Conservation (phyloP, 2,888 invertebrate genomes). For the Ypsolopha scabrella region DNA sequence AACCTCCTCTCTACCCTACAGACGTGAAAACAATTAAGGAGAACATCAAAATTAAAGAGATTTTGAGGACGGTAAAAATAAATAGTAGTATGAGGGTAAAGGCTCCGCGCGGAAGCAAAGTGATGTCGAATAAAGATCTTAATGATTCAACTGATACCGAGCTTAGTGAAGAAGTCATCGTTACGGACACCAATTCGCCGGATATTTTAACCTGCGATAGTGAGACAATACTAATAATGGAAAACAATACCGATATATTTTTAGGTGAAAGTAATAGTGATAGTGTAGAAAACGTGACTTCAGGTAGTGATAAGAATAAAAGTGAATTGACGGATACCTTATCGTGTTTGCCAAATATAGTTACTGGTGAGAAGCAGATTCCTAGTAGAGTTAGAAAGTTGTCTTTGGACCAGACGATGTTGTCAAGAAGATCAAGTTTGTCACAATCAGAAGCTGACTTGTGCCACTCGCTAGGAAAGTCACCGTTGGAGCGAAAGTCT, state of each 20-base stretch:
- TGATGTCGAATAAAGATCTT: conserved; percentile 47
- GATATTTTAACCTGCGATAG: conserved; percentile 17
- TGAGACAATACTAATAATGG: conserved; percentile 17
- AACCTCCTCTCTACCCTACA: conserved; percentile 28
- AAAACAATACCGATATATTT: background rate
- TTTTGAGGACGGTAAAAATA: conserved; percentile 55
- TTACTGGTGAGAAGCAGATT: background rate
- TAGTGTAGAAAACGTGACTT: background rate
- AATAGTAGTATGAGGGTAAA: conserved; percentile 54
- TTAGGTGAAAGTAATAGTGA: background rate
- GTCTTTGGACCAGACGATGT: conserved; percentile 49
- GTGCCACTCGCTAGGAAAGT: conserved; percentile 45
- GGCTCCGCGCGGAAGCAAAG: conserved; percentile 45
- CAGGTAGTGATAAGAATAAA: background rate
- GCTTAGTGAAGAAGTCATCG: conserved; percentile 19
- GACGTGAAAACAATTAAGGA: conserved; percentile 52
- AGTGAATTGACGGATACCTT: background rate
- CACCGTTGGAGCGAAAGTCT: conserved; percentile 52
- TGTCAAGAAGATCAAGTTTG: conserved; percentile 37
- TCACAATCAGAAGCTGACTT: conserved; percentile 58
- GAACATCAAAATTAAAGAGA: conserved; percentile 54
- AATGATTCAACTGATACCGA: conserved; percentile 34
- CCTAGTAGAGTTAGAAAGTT: conserved; percentile 36
- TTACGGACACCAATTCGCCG: background rate
- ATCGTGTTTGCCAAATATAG: conserved; percentile 1